Evolutionary conservation across 2,113 vertebrate species (phyloP).

Genomic region (Alligator mississippiensis): DNA sequence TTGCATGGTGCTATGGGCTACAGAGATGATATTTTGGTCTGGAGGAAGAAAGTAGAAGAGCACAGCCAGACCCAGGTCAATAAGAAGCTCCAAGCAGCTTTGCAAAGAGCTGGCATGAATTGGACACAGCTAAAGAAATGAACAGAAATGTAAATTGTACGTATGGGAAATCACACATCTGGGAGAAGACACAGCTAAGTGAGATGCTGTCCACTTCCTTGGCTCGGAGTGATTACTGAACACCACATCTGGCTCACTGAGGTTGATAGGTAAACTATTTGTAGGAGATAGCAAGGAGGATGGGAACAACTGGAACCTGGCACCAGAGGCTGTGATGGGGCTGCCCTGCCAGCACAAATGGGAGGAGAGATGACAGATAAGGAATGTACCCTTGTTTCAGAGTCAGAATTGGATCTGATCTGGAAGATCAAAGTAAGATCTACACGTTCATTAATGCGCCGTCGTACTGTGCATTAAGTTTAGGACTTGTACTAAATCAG

Average conservation of each 20-base stretch:
- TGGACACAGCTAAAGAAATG: too few species aligned
- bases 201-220: too few species aligned
- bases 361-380: too few species aligned
- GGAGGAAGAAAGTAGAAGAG: background rate
- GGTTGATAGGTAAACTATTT: background rate
- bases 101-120: background rate
- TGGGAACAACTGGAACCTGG: rapidly evolving
- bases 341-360: too few species aligned
- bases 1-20: background rate
- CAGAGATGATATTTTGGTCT: background rate
- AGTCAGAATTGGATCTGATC: too few species aligned
- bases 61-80: background rate
- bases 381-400: background rate
- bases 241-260: background rate
- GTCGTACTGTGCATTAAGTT: too few species aligned
- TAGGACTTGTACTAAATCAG: too few species aligned
- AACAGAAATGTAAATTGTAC: too few species aligned
- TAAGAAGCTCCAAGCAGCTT: background rate
- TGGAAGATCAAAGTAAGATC: too few species aligned
- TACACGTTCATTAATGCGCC: too few species aligned
- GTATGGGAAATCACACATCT: background rate
- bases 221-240: background rate
- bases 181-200: background rate
- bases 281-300: background rate
- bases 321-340: rapidly evolving